Conservation (phyloP, 2,888 invertebrate species). For the Amiota mariae region DNA sequence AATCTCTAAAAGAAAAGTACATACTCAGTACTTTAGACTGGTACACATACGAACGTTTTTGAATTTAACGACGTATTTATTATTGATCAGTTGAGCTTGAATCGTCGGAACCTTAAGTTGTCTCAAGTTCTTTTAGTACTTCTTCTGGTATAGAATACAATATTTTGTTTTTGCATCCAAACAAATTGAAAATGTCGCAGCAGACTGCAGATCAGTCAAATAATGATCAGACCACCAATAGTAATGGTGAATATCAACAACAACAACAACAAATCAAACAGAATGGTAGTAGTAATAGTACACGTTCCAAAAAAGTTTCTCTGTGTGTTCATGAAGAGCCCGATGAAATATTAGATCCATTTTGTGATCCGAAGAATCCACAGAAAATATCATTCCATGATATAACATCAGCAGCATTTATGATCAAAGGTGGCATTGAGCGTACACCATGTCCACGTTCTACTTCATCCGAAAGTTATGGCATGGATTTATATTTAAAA, state of each 20-base stretch:
- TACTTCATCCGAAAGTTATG: slow-evolving; percentile 83
- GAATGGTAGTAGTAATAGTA: no score
- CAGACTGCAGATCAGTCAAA: not conserved
- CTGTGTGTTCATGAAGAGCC: slow-evolving; percentile 10
- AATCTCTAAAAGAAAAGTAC: not conserved
- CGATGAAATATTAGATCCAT: slow-evolving; percentile 73
- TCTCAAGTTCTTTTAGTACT: not conserved
- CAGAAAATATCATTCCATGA: slow-evolving; percentile 86
- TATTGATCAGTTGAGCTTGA: slow-evolving; percentile 10
- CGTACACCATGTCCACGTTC: slow-evolving; percentile 91
- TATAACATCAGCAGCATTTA: slow-evolving; percentile 90
- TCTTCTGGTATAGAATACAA: not conserved
- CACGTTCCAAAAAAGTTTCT: not conserved
- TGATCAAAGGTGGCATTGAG: slow-evolving; percentile 87
- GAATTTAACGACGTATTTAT: slow-evolving; percentile 5
- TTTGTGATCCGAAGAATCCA: slow-evolving; percentile 82
- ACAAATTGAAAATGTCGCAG: slow-evolving; percentile 5
- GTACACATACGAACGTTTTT: not conserved
- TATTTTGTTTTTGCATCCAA: not conserved
- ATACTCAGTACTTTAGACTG: not conserved
- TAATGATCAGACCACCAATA: not conserved
- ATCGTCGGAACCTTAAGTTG: not conserved
- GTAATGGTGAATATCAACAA: not conserved
- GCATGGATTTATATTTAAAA: slow-evolving; percentile 92
- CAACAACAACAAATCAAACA: not conserved